Conservation (phyloP, 2,113 vertebrate species). For the Hystrix cristata region DNA sequence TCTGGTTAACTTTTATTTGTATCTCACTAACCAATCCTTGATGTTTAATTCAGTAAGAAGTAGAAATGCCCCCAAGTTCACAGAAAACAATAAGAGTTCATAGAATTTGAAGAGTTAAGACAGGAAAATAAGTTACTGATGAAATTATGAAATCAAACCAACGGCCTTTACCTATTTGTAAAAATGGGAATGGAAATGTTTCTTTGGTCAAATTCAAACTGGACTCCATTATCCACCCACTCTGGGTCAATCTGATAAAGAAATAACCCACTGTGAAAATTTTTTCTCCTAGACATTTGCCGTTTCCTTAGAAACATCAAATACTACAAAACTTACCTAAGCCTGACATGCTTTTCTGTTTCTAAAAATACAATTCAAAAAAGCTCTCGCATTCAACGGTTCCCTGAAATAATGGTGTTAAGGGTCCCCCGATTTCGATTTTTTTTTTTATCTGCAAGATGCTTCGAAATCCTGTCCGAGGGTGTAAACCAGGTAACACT, state of each 20-base stretch:
- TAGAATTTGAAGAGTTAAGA: neutral
- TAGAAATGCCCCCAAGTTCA: neutral
- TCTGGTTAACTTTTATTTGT: conserved; percentile 4
- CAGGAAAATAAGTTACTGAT: neutral
- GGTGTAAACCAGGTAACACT: neutral
- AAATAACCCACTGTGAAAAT: neutral
- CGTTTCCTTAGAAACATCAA: conserved; percentile 61
- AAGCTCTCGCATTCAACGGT: neutral
- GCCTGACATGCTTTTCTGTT: conserved; percentile 27
- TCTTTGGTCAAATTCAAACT: conserved; percentile 53
- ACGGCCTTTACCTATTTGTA: neutral
- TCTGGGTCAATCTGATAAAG: conserved; percentile 24
- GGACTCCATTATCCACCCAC: neutral
- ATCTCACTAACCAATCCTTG: neutral
- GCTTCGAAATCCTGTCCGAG: neutral
- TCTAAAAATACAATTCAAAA: conserved; percentile 64
- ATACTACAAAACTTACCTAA: conserved; percentile 31
- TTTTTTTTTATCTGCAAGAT: neutral
- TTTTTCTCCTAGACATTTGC: conserved; percentile 39
- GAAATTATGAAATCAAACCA: conserved; percentile 2
- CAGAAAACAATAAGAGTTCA: neutral
- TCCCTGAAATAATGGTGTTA: neutral
- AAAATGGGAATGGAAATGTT: neutral
- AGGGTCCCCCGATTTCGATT: neutral
- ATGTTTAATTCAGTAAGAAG: neutral